phyloP scores from a whole-genome alignment of 1,140 invertebrate genomes.

The Drosophila grimshawi region DNA sequence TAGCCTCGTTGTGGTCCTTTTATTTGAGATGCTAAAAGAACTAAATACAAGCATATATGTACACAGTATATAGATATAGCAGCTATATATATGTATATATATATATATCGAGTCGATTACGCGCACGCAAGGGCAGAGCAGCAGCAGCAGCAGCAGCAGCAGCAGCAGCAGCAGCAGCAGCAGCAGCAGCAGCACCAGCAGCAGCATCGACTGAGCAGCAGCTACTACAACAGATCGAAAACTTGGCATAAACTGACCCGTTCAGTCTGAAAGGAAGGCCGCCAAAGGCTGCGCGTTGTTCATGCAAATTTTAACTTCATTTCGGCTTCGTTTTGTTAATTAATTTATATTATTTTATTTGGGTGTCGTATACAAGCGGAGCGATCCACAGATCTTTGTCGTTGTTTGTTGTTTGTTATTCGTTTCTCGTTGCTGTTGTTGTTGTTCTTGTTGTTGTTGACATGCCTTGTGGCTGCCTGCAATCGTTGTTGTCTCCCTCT shows the following conservation, averaged over 20 bases:
- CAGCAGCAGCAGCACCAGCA: not conserved
- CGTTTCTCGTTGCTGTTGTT: constrained; percentile 23
- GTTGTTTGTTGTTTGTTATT: constrained; percentile 15
- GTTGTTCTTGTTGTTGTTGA: constrained; percentile 31
- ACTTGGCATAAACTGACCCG: not conserved
- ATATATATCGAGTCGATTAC: constrained; percentile 61
- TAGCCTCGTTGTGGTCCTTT: constrained; percentile 43
- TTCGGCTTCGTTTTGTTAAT: constrained; percentile 84
- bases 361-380: constrained; percentile 75
- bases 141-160: not conserved
- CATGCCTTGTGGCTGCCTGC: constrained; percentile 47
- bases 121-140: constrained; percentile 65
- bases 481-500: constrained; percentile 24
- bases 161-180: not conserved
- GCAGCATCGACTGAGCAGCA: not conserved
- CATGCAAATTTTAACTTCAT: constrained; percentile 84
- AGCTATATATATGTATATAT: constrained; percentile 32
- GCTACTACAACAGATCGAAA: not conserved
- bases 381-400: constrained; percentile 25
- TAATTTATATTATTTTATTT: constrained; percentile 85
- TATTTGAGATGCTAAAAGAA: constrained; percentile 21
- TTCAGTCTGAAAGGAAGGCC: constrained; percentile 44
- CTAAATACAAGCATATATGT: constrained; percentile 24
- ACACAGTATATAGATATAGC: constrained; percentile 17
- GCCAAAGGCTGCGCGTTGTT: constrained; percentile 78